Conservation (phyloP, 2,797 vertebrate genomes). For the Buceros bicornis region DNA sequence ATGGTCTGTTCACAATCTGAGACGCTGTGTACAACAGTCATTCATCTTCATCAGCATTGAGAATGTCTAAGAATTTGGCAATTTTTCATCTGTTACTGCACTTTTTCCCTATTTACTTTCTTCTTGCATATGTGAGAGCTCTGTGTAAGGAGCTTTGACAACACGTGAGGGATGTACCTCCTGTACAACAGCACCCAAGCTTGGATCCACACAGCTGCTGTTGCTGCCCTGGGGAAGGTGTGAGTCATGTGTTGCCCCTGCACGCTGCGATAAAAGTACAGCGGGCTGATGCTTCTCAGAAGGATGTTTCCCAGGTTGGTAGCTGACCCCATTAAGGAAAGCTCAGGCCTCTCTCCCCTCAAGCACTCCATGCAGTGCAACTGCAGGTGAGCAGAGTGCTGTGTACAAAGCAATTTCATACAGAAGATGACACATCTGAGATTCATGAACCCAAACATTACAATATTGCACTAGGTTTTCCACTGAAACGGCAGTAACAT, state of each 20-base stretch:
- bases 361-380: neutral
- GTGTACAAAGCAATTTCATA: neutral
- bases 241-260: neutral
- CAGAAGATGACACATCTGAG: neutral
- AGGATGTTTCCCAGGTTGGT: neutral
- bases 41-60: neutral
- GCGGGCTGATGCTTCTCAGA: neutral
- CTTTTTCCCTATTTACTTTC: neutral
- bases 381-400: neutral
- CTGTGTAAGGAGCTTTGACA: neutral
- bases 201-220: neutral
- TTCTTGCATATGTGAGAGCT: neutral
- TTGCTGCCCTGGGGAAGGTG: neutral
- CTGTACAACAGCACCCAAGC: accelerated
- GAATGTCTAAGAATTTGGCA: neutral
- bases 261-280: neutral
- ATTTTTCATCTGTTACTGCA: neutral
- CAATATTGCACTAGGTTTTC: neutral
- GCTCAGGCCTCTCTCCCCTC: neutral
- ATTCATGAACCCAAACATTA: neutral
- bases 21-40: neutral
- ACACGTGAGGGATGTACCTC: neutral
- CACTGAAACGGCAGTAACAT: neutral
- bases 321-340: neutral
- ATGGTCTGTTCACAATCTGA: neutral